phyloP scores from a whole-genome alignment of 2,888 invertebrate species.

The Drosophila rellima region DNA sequence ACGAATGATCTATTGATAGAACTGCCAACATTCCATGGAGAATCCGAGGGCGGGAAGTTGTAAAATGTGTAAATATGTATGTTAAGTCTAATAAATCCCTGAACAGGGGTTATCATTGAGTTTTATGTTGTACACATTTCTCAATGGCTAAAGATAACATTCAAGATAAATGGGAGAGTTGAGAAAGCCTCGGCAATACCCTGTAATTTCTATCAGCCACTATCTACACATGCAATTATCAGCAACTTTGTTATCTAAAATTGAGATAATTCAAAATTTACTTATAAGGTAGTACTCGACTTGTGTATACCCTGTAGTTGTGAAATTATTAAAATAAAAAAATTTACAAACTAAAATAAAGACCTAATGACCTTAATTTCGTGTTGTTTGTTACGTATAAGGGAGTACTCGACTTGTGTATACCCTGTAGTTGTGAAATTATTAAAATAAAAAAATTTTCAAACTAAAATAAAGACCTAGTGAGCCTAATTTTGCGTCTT shows the following conservation, averaged over 20 bases:
- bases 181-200: not conserved
- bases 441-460: not conserved
- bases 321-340: not conserved
- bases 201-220: not conserved
- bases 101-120: constrained; percentile 5
- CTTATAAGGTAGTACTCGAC: not conserved
- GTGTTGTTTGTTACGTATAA: too few relatives aligned
- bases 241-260: not conserved
- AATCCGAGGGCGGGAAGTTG: not conserved
- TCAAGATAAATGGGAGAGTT: not conserved
- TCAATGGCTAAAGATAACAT: not conserved
- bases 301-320: not conserved
- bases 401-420: not conserved
- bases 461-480: too few relatives aligned
- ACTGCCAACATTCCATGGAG: not conserved
- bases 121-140: not conserved
- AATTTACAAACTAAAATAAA: not conserved
- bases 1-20: constrained; percentile 5
- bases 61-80: not conserved
- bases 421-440: not conserved
- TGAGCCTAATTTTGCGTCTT: too few relatives aligned
- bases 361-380: too few relatives aligned
- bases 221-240: not conserved
- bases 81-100: not conserved
- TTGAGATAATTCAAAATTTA: not conserved